Base-by-base conservation (phyloP, 2,888 invertebrate species). In the Polymixis flavicincta region DNA sequence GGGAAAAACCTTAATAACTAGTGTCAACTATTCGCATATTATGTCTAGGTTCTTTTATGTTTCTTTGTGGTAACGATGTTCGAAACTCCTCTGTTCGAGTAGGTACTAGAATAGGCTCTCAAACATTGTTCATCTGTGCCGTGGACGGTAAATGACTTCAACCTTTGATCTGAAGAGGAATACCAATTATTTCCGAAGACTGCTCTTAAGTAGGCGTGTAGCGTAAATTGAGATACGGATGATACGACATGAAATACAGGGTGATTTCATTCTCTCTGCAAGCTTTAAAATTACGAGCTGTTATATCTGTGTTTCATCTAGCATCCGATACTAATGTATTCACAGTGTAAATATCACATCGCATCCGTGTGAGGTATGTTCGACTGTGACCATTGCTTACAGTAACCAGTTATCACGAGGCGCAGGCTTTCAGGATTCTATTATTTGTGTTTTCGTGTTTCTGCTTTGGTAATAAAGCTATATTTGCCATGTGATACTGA, bases 381-480 rank as follows among this genome's bases (percentile, higher is more conserved):
- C 45, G n/a, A 28, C 28, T n/a, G 8, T 32, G 8, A 66, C n/a
- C 32, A 70, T 67, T 66, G 19, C 66, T 66, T 48, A 48, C 32
- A 37, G 13, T 48, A 19, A 48, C 25, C 6, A 19, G 25, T 42
- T 6, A n/a, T 19, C 25, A 25, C 25, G 6, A 45, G 1, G 19
- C 14, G 19, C 19, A 48, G n/a, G 67, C n/a, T 45, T 17, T n/a
- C 37, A 9, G 28, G 22, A 2, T 48, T 65, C 1, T 66, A 32
- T 48, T 66, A 48, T 45, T 19, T 60, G 9, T 28, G 28, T 42
- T 17, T 68, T n/a, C 9, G 22, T 25, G 5, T 28, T 28, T 22
- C 4, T 4, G 11, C 8, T 42, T 13, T 67, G 2, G 8, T n/a
- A 28, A n/a, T 25, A 19, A 14, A 67, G 32, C 19, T 48, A 14